Conservation (phyloP, 2,888 invertebrate species). For the Cordylochernes scorpioides region DNA sequence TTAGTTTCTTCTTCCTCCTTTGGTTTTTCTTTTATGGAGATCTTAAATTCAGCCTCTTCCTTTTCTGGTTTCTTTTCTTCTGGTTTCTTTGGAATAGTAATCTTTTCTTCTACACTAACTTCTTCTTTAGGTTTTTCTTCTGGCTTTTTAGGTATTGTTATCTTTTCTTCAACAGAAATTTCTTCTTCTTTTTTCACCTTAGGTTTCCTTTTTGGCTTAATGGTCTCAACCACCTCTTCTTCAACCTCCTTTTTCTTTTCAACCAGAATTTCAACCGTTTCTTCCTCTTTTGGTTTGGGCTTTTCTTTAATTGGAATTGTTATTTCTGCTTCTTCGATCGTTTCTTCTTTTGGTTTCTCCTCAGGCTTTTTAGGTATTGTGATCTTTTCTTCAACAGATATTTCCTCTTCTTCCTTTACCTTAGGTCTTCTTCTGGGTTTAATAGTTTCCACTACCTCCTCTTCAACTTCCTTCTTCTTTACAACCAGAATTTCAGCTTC, state of each 20-base stretch:
- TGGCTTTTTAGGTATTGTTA: constrained; percentile 1
- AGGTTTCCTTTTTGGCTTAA: constrained; percentile 1
- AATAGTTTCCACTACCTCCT: constrained; percentile 1
- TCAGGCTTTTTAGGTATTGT: constrained; percentile 4
- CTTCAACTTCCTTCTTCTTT: constrained; percentile 3
- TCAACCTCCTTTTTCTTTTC: constrained; percentile 13
- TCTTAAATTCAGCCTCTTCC: constrained; percentile 4
- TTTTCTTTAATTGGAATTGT: constrained; percentile 5
- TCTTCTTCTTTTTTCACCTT: constrained; percentile 17
- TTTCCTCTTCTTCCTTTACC: constrained; percentile 2
- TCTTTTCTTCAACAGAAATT: constrained; percentile 19
- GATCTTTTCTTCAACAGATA: constrained; percentile 2
- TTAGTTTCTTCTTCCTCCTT: constrained; percentile 1
- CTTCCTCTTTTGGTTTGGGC: constrained; percentile 9
- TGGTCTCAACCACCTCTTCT: constrained; percentile 11
- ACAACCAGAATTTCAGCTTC: constrained; percentile 2
- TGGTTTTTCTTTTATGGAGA: constrained; percentile 3
- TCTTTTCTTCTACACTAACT: constrained; percentile 12
- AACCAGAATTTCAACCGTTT: constrained; percentile 12
- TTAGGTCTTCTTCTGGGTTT: constrained; percentile 1
- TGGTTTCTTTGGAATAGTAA: constrained; percentile 4
- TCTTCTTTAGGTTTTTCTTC: constrained; percentile 14
- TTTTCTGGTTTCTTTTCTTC: constrained; percentile 7
- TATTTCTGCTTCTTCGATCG: constrained; percentile 3
- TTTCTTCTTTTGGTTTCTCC: constrained; percentile 1